A percentile compares a stretch with the other conserved stretches of the same genome.
Evolutionary conservation across 2,888 invertebrate species (phyloP).

Genomic region (Poecilobothrus nobilitatus): DNA sequence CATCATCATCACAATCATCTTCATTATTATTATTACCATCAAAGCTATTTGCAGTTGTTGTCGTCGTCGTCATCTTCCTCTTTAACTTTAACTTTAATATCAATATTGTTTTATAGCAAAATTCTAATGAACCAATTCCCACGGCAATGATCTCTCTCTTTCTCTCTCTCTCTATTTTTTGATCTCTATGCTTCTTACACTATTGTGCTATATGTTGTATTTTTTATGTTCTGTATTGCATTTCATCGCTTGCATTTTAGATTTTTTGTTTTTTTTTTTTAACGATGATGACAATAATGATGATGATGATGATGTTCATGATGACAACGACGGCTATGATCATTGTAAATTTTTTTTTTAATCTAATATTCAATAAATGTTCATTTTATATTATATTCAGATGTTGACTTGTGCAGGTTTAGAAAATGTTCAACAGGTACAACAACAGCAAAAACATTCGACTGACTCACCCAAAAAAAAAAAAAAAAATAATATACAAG

Average conservation of each 20-base stretch:
- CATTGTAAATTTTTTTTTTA: background rate
- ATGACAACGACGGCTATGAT: no score
- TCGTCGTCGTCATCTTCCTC: background rate
- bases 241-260: background rate
- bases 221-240: background rate
- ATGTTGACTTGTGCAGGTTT: background rate
- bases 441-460: no score
- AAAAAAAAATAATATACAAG: background rate
- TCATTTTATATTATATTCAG: background rate
- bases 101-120: background rate
- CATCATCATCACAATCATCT: background rate
- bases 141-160: background rate
- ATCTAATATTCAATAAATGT: slow-evolving; percentile 6
- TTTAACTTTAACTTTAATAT: no score
- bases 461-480: background rate
- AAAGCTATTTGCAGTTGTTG: background rate
- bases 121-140: slow-evolving; percentile 4
- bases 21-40: no score
- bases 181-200: no score
- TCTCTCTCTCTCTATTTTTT: no score
- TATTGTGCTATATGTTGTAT: background rate
- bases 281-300: no score
- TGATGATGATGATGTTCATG: no score
- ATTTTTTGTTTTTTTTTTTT: no score
- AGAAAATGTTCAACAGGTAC: background rate